A percentile compares a stretch with the other conserved stretches of the same genome.
Conservation (phyloP, 2,113 vertebrate species). For the Leuciscus idus region DNA sequence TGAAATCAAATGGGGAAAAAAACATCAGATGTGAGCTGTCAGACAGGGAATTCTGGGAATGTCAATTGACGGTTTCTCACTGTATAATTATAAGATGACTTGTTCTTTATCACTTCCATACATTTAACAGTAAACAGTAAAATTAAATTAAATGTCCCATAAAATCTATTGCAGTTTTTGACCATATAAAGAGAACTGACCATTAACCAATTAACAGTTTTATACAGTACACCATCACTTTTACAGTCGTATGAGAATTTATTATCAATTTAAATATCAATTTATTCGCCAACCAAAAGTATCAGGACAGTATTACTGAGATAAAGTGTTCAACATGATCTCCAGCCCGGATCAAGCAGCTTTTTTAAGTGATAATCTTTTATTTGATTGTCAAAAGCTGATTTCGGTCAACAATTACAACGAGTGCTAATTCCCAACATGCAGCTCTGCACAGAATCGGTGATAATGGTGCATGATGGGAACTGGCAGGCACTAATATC, state of each 20-base stretch:
- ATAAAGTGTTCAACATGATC: neutral
- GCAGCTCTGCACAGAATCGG: neutral
- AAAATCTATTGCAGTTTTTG: neutral
- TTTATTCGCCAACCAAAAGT: neutral
- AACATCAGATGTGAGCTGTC: no score
- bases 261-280: neutral
- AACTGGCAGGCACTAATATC: conserved; percentile 61
- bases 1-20: no score
- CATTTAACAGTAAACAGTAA: neutral
- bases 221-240: no score
- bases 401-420: neutral
- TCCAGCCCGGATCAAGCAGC: neutral
- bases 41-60: no score
- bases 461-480: conserved; percentile 10
- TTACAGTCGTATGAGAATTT: neutral
- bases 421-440: neutral
- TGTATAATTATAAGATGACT: no score
- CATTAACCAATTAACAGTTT: neutral
- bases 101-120: neutral
- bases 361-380: neutral
- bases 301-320: neutral
- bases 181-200: neutral
- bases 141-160: neutral
- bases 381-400: neutral
- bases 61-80: no score